A percentile compares a stretch with the other conserved stretches of the same genome.
Evolutionary conservation across 30 jellyfish, hydroid and myxozoan genomes (phyloP).

Genomic region (Aurelia sp.): DNA sequence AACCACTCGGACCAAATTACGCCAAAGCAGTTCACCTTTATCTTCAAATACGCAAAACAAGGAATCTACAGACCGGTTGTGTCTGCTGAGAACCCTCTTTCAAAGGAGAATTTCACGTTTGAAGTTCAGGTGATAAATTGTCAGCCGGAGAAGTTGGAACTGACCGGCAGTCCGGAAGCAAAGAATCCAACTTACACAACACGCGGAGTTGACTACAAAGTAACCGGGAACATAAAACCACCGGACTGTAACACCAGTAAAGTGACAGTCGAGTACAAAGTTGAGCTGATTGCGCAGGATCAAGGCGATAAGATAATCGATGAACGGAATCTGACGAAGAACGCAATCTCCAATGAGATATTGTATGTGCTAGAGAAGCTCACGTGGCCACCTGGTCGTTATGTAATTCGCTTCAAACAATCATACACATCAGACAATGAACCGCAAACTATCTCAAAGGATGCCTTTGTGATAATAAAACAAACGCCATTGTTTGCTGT

Average conservation of each 20-base stretch:
- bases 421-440: neutral
- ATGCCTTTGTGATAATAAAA: constrained; percentile 60
- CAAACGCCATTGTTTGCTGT: constrained; percentile 69
- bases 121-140: constrained; percentile 36
- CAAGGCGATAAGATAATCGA: neutral
- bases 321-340: constrained; percentile 1
- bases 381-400: constrained; percentile 40
- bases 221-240: constrained; percentile 18
- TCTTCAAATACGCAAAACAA: neutral
- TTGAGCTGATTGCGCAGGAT: constrained; percentile 18
- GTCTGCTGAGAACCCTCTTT: constrained; percentile 25
- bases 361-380: constrained; percentile 6
- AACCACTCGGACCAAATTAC: constrained; percentile 25
- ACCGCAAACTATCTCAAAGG: neutral
- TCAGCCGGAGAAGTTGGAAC: constrained; percentile 44
- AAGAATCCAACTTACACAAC: constrained; percentile 34
- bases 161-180: constrained; percentile 63
- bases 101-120: constrained; percentile 13
- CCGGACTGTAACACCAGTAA: constrained; percentile 25
- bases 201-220: constrained; percentile 68
- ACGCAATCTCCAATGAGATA: neutral
- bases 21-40: constrained; percentile 17
- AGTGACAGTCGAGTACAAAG: neutral
- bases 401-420: constrained; percentile 45
- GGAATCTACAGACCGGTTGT: constrained; percentile 5